phyloP scores from a whole-genome alignment of 2,888 invertebrate genomes.

The Ormyrus labotus region DNA sequence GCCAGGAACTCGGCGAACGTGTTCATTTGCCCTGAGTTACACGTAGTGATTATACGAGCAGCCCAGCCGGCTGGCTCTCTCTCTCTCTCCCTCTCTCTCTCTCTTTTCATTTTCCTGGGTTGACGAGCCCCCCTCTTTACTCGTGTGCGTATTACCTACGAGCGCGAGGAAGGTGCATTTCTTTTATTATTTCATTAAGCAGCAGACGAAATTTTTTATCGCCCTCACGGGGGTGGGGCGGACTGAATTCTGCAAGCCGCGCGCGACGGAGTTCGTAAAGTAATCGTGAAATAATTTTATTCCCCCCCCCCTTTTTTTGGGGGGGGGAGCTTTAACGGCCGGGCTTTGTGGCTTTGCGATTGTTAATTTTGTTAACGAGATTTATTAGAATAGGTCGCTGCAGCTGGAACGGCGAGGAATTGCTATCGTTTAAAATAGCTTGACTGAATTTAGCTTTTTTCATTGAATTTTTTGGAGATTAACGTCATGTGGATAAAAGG shows the following conservation, averaged over 20 bases:
- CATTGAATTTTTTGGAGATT: too few species aligned
- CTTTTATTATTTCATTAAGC: constrained; percentile 31
- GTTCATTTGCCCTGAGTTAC: constrained; percentile 43
- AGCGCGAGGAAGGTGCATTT: not conserved
- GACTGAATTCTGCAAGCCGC: not conserved
- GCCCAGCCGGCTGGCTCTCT: not conserved
- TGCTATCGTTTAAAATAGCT: too few species aligned
- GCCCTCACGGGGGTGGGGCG: not conserved
- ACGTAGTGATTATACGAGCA: constrained; percentile 29
- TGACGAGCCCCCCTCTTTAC: not conserved
- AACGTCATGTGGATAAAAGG: too few species aligned
- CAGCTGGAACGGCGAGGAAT: too few species aligned
- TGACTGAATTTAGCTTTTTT: too few species aligned
- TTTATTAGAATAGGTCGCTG: too few species aligned
- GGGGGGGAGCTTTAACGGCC: not conserved
- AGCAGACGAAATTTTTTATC: not conserved
- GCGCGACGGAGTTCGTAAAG: too few species aligned
- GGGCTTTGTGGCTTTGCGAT: too few species aligned
- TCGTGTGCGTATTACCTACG: not conserved
- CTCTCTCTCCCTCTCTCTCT: not conserved
- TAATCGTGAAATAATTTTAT: too few species aligned
- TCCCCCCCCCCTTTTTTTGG: too few species aligned
- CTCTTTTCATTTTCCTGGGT: constrained; percentile 36
- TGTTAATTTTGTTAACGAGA: too few species aligned
- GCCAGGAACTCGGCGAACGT: constrained; percentile 12